Evolutionary conservation across 2,113 vertebrate species (phyloP).

Genomic region (Podilymbus podiceps): DNA sequence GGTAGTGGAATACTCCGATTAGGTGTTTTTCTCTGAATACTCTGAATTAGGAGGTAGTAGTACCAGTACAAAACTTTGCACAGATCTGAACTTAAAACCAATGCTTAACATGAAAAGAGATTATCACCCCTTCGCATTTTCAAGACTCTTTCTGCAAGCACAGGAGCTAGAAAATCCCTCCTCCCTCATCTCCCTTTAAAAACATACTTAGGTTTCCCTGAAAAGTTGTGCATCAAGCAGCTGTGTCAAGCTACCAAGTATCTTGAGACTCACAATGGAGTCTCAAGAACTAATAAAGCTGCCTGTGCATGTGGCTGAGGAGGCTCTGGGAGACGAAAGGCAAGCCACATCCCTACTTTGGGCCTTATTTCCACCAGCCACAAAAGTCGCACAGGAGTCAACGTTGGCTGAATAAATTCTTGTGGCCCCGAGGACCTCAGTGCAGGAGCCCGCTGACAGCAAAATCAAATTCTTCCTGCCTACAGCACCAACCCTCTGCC

Average conservation of each 20-base stretch:
- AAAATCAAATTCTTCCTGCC: not conserved
- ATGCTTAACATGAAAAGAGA: not conserved
- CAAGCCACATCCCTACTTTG: not conserved
- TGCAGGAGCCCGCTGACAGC: not conserved
- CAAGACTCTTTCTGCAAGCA: not conserved
- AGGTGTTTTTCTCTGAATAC: not conserved
- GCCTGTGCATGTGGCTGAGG: not conserved
- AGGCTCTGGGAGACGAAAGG: not conserved
- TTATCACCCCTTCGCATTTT: not conserved
- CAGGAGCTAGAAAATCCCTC: not conserved
- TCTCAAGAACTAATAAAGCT: not conserved
- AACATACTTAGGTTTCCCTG: not conserved
- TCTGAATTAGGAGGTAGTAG: not conserved
- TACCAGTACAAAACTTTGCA: not conserved
- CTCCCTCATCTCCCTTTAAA: not conserved
- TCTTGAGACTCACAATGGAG: fast-evolving
- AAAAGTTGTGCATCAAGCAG: not conserved
- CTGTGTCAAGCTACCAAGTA: not conserved
- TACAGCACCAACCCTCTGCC: not conserved
- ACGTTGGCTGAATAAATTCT: not conserved
- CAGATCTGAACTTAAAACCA: not conserved
- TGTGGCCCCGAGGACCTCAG: fast-evolving
- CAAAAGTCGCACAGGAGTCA: not conserved
- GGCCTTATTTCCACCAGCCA: not conserved
- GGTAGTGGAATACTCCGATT: not conserved